Evolutionary conservation across 2,113 vertebrate species (phyloP), one percentile per base, ranked within the genome.

Genomic region (Paralichthys olivaceus): DNA sequence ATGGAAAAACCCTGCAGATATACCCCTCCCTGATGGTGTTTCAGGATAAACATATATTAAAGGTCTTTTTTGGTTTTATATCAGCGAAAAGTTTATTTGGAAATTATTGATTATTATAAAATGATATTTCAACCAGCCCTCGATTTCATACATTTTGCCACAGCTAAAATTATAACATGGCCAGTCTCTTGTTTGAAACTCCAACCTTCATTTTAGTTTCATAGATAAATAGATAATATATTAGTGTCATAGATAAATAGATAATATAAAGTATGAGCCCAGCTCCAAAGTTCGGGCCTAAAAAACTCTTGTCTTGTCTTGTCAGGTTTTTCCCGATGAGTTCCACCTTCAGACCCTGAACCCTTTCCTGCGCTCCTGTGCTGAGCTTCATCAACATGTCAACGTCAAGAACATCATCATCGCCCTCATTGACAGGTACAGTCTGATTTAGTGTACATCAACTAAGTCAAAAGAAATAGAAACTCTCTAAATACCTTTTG

Each of bases 321-420:
- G 1, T 3, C 59, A 99, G 98, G 98, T 99, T 84, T 99, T 99
- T 81, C 98, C 98, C 58, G 98, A 99, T 77, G 98, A 99, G 94
- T 99, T 99, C 91, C 98, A 99, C 76, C 96, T 99, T 75, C 98
- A 99, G 92, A 99, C 98, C 3, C 87, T 99, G 90, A 99, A 98
- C 89, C 98, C 96, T 37, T 99, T 99, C 92, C 95, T 99, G 73
- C 95, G 98, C 61, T 95, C 98, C 53, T 99, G 98, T 92, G 98
- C 98, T 17, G 98, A 99, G 81, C 94, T 99, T 62, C 98, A 99
- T 84, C 98, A 99, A 91, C 96, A 97, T 37, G 98, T 99, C 89
- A 99, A 99, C 25, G 98, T 99, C 72, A 99, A 99, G 94, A 99
- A 99, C 92, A 99, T 99, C 85, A 99, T 99, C 86, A 99, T 99